Evolutionary conservation across 23 tunicate genomes (phyloP).

Genomic region (Ascidia mentula): DNA sequence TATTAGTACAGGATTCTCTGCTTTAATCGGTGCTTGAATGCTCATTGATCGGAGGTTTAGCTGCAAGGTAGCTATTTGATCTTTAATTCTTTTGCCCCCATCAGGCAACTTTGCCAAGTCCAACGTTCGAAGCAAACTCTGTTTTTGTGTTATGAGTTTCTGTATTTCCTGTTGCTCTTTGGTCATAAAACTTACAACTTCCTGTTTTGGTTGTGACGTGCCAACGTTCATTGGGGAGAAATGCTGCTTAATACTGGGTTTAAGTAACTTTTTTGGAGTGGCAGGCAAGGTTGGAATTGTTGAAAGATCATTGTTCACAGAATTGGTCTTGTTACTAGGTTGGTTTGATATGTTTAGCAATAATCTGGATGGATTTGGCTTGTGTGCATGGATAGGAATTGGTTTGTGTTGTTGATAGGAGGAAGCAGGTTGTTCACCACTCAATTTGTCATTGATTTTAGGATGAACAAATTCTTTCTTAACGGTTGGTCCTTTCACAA

Average conservation of each 20-base stretch:
- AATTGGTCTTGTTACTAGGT: background rate
- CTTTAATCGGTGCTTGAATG: background rate
- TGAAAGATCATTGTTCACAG: background rate
- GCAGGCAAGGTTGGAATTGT: background rate
- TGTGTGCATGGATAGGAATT: background rate
- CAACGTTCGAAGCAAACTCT: constrained; percentile 31
- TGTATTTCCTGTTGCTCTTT: constrained; percentile 12
- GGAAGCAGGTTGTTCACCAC: background rate
- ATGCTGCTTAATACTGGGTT: constrained; percentile 14
- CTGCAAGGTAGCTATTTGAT: constrained; percentile 53
- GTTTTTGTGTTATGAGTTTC: constrained; percentile 42
- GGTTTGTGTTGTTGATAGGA: background rate
- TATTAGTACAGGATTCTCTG: background rate
- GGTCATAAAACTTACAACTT: background rate
- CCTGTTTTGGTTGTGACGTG: background rate
- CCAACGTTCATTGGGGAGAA: background rate
- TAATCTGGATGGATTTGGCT: background rate
- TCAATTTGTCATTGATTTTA: too few species aligned
- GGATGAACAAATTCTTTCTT: background rate
- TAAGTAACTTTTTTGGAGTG: background rate
- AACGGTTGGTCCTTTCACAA: background rate
- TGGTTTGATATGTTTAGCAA: background rate
- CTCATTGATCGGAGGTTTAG: constrained; percentile 20
- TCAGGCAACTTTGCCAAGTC: constrained; percentile 71
- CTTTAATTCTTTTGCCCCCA: constrained; percentile 56